Conservation (phyloP, 1,140 invertebrate genomes). For the Parapsyche elsis region DNA sequence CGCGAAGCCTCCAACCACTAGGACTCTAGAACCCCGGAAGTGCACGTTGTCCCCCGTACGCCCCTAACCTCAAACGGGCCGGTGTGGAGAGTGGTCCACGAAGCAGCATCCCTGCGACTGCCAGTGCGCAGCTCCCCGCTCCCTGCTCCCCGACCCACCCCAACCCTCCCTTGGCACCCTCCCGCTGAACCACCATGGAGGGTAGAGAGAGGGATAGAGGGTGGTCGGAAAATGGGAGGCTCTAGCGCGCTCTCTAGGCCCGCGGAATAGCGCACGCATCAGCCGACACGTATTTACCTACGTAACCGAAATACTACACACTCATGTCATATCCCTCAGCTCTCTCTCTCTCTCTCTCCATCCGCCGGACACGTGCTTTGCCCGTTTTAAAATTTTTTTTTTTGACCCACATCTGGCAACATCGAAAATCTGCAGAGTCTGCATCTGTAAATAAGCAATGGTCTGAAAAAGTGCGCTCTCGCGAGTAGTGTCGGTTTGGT, state of each 20-base stretch:
- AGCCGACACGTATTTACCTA: conserved; percentile 24
- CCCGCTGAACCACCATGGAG: conserved; percentile 14
- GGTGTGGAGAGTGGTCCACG: conserved; percentile 47
- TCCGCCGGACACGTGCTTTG: not conserved
- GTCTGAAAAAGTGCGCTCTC: too few relatives aligned
- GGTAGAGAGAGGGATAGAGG: not conserved
- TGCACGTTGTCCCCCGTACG: conserved; percentile 1
- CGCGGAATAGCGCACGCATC: conserved; percentile 31
- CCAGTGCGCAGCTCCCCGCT: conserved; percentile 41
- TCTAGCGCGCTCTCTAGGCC: conserved; percentile 10
- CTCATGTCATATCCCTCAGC: not conserved
- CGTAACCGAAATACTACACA: conserved; percentile 21
- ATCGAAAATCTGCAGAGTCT: too few relatives aligned
- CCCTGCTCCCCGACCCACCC: not conserved
- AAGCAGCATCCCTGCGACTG: conserved; percentile 49
- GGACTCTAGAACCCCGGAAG: conserved; percentile 23
- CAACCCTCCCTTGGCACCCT: not conserved
- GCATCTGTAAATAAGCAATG: too few relatives aligned
- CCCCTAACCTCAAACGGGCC: conserved; percentile 49
- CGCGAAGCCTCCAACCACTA: not conserved
- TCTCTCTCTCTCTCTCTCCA: not conserved
- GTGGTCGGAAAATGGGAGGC: not conserved
- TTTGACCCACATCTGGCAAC: too few relatives aligned
- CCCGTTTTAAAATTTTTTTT: not conserved
- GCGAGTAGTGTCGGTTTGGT: too few relatives aligned